Conservation (phyloP, 1,140 invertebrate species). For the Drosophila arawakana region DNA sequence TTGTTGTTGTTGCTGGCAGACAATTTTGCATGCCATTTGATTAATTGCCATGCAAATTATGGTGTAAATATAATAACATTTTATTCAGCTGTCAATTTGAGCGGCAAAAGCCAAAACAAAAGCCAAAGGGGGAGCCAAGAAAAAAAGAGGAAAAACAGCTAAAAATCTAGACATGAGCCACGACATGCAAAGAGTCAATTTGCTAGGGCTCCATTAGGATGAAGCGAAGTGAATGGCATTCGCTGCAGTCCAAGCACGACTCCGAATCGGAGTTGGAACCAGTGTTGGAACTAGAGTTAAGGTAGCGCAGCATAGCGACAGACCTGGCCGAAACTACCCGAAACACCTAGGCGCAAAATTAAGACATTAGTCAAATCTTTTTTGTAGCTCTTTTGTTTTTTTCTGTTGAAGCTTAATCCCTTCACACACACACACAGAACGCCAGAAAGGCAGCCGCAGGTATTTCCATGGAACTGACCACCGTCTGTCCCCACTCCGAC, state of each 20-base stretch:
- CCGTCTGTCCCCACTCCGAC: constrained; percentile 14
- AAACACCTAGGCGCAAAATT: constrained; percentile 76
- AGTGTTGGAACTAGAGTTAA: constrained; percentile 8
- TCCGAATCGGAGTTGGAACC: constrained; percentile 23
- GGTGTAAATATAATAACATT: constrained; percentile 83
- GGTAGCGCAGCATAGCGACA: constrained; percentile 36
- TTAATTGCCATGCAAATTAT: constrained; percentile 83
- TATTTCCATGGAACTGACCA: constrained; percentile 75
- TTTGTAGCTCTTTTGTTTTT: constrained; percentile 18
- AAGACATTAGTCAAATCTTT: constrained; percentile 78
- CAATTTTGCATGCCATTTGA: constrained; percentile 82
- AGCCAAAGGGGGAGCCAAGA: constrained; percentile 18
- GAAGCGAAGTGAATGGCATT: constrained; percentile 82
- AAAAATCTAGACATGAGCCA: constrained; percentile 60
- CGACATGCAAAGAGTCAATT: constrained; percentile 81
- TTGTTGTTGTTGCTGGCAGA: constrained; percentile 37
- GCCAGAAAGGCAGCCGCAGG: constrained; percentile 63
- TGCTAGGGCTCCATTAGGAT: constrained; percentile 61
- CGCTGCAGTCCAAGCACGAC: constrained; percentile 72
- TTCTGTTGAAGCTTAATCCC: constrained; percentile 61
- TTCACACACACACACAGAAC: constrained; percentile 28
- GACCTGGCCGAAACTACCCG: constrained; percentile 54
- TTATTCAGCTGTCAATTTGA: constrained; percentile 81
- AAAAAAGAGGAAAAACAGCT: constrained; percentile 29
- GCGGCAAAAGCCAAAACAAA: constrained; percentile 47